phyloP scores from a whole-genome alignment of 1,140 invertebrate species.

The Akabosia matsudoensis region DNA sequence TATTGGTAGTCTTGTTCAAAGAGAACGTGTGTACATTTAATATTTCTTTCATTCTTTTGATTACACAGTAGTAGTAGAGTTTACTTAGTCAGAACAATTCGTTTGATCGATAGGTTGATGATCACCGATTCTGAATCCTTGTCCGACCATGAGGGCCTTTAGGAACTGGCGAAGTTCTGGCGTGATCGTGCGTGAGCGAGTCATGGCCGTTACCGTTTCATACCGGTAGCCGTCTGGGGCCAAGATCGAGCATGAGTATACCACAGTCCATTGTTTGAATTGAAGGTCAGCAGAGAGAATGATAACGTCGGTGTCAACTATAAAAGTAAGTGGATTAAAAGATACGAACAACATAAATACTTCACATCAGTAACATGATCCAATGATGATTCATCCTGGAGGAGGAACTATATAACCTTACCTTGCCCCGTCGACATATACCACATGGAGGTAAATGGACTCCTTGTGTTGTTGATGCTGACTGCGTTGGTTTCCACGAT shows the following conservation, averaged over 20 bases:
- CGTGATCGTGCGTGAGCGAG: slow-evolving; percentile 16
- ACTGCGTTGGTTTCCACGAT: neutral
- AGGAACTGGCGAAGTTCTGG: slow-evolving; percentile 26
- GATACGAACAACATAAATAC: neutral
- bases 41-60: neutral
- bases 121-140: slow-evolving; percentile 39
- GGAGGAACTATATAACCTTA: neutral
- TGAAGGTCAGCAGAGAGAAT: slow-evolving; percentile 31
- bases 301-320: neutral
- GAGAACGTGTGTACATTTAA: neutral
- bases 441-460: slow-evolving; percentile 16
- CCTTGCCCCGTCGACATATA: neutral
- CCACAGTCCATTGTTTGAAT: slow-evolving; percentile 25
- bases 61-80: neutral
- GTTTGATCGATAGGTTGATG: slow-evolving; percentile 18
- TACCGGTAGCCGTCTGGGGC: slow-evolving; percentile 19
- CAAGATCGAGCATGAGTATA: slow-evolving; percentile 20
- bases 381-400: no score
- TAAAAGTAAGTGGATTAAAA: slow-evolving; percentile 13
- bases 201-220: slow-evolving; percentile 22
- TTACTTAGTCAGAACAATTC: slow-evolving; percentile 5
- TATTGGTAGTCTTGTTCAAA: neutral
- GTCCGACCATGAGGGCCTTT: slow-evolving; percentile 37
- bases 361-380: neutral
- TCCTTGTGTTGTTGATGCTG: slow-evolving; percentile 13